Percentiles rank a stretch among this genome's conserved stretches.
phyloP scores from a whole-genome alignment of 2,888 invertebrate species.

The Caenorhabditis virilis region DNA sequence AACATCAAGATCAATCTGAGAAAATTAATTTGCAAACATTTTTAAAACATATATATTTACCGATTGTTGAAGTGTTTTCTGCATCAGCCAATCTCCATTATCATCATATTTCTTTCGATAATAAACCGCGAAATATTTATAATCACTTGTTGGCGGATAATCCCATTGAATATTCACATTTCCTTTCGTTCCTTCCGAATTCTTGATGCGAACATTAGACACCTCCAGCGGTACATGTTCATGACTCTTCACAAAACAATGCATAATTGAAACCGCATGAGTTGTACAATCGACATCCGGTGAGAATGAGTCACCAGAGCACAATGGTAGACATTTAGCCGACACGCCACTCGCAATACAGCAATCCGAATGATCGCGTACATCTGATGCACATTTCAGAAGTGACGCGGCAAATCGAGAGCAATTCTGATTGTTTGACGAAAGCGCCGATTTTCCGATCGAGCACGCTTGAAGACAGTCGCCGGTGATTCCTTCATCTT shows the following conservation, averaged over 20 bases:
- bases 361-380: constrained; percentile 54
- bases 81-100: constrained; percentile 17
- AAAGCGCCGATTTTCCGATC: constrained; percentile 27
- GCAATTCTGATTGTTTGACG: constrained; percentile 29
- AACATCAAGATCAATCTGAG: constrained; percentile 22
- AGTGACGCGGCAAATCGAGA: constrained; percentile 24
- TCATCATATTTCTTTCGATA: constrained; percentile 33
- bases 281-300: constrained; percentile 29
- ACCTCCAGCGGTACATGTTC: constrained; percentile 31
- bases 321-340: constrained; percentile 44
- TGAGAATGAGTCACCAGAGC: constrained; percentile 40
- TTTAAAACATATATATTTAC: no score
- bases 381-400: constrained; percentile 48
- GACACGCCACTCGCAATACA: constrained; percentile 38
- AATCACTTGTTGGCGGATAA: constrained; percentile 32
- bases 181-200: constrained; percentile 13
- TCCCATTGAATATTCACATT: constrained; percentile 33
- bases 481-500: constrained; percentile 30
- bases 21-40: no score
- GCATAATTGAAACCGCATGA: constrained; percentile 42
- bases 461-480: constrained; percentile 43
- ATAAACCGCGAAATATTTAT: constrained; percentile 50
- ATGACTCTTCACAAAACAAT: constrained; percentile 40
- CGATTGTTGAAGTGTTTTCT: constrained; percentile 31
- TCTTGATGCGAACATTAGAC: constrained; percentile 22